Evolutionary conservation across 1,140 invertebrate genomes (phyloP).

Genomic region (Neodiprion fabricii): DNA sequence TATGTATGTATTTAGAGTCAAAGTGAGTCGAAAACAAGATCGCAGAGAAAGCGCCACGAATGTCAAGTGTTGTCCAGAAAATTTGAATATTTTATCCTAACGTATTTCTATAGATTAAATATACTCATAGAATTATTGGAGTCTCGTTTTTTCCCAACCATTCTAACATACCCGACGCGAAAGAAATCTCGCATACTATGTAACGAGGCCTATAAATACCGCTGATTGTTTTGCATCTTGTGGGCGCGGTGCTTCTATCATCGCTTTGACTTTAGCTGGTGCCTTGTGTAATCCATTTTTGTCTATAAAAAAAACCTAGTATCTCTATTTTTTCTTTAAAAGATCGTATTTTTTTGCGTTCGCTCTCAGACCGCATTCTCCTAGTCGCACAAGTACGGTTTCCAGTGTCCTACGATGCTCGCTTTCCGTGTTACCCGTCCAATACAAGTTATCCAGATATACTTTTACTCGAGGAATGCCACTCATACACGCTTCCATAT

Average conservation of each 20-base stretch:
- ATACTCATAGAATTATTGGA: no score
- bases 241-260: slow-evolving; percentile 36
- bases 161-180: slow-evolving; percentile 28
- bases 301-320: slow-evolving; percentile 42
- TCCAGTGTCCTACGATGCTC: slow-evolving; percentile 37
- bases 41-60: no score
- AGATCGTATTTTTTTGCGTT: slow-evolving; percentile 40
- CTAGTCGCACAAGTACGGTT: slow-evolving; percentile 30
- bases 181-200: slow-evolving; percentile 38
- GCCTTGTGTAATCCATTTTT: slow-evolving; percentile 47
- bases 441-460: slow-evolving; percentile 51
- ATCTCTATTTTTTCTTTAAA: slow-evolving; percentile 44
- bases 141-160: no score
- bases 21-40: no score
- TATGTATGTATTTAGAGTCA: no score
- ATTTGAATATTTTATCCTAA: no score
- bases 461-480: slow-evolving; percentile 29
- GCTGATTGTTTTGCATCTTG: slow-evolving; percentile 37
- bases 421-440: slow-evolving; percentile 35
- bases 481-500: slow-evolving; percentile 48
- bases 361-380: slow-evolving; percentile 28
- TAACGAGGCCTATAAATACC: slow-evolving; percentile 37
- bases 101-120: no score
- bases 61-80: no score
- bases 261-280: slow-evolving; percentile 40